Percentiles rank a stretch among this genome's conserved stretches.
These are phyloP conservation scores for Trachymyrmex cornetzi DNA, from an alignment of 1,140 invertebrate genomes.

Conservation along the genomic window DNA sequence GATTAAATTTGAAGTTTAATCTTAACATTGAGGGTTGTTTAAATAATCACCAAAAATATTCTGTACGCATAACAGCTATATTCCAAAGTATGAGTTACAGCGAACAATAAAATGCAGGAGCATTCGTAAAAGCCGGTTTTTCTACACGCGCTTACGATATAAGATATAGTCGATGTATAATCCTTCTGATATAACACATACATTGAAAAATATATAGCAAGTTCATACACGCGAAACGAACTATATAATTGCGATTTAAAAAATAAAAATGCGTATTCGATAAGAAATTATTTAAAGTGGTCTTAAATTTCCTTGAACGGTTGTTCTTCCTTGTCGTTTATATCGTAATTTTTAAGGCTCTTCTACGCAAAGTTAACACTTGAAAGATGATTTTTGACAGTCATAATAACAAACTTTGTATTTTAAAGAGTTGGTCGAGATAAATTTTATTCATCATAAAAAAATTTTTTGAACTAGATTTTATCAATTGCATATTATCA, in stretches of 20 bases:
- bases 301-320: conserved; percentile 35
- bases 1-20: not conserved
- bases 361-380: not conserved
- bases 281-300: conserved; percentile 37
- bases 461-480: not conserved
- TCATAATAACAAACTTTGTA: not conserved
- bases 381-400: not conserved
- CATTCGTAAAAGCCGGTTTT: conserved; percentile 22
- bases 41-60: conserved; percentile 17
- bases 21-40: not conserved
- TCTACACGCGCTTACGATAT: not conserved
- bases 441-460: not conserved
- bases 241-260: conserved; percentile 26
- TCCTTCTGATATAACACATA: not conserved
- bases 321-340: conserved; percentile 18
- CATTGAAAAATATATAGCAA: conserved; percentile 3
- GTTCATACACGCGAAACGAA: not conserved
- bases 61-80: not conserved
- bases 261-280: conserved; percentile 39
- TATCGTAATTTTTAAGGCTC: conserved; percentile 5
- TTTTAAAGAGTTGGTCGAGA: not conserved
- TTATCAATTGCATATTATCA: not conserved
- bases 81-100: not conserved
- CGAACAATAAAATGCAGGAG: not conserved
- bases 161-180: conserved; percentile 32